Conservation (phyloP, 1,140 invertebrate genomes). For the Dendrolimus kikuchii region DNA sequence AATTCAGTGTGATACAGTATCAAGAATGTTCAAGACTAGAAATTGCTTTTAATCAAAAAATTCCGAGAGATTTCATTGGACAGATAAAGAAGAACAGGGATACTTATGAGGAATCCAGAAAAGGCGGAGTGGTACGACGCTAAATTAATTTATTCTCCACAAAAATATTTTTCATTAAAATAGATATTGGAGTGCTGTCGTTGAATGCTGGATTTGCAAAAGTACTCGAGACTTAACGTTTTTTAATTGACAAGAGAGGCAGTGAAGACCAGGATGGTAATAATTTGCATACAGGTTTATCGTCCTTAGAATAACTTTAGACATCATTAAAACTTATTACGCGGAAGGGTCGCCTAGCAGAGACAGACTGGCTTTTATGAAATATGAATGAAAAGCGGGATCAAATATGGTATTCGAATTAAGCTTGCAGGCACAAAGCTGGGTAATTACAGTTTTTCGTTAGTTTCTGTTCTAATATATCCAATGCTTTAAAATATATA, state of each 20-base stretch:
- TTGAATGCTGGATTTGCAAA: slow-evolving; percentile 20
- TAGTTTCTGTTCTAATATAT: too few species aligned
- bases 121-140: slow-evolving; percentile 16
- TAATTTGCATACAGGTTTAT: slow-evolving; percentile 39
- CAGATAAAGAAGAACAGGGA: neutral
- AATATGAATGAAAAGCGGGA: too few species aligned
- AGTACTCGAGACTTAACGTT: slow-evolving; percentile 13
- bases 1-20: too few species aligned
- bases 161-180: slow-evolving; percentile 25
- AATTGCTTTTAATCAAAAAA: neutral
- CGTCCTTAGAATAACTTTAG: slow-evolving; percentile 25
- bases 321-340: slow-evolving; percentile 41
- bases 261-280: slow-evolving; percentile 10
- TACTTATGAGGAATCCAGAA: slow-evolving; percentile 10
- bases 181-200: slow-evolving; percentile 19
- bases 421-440: too few species aligned
- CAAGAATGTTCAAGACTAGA: too few species aligned
- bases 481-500: too few species aligned
- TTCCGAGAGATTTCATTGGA: neutral
- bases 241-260: slow-evolving; percentile 17
- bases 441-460: too few species aligned
- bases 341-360: slow-evolving; percentile 6
- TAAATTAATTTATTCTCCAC: slow-evolving; percentile 27
- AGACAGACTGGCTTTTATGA: too few species aligned
- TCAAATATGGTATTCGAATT: too few species aligned